Percentiles rank a stretch among this genome's conserved stretches.
phyloP scores from a whole-genome alignment of 2,113 vertebrate genomes.

The Phoenicopterus ruber region DNA sequence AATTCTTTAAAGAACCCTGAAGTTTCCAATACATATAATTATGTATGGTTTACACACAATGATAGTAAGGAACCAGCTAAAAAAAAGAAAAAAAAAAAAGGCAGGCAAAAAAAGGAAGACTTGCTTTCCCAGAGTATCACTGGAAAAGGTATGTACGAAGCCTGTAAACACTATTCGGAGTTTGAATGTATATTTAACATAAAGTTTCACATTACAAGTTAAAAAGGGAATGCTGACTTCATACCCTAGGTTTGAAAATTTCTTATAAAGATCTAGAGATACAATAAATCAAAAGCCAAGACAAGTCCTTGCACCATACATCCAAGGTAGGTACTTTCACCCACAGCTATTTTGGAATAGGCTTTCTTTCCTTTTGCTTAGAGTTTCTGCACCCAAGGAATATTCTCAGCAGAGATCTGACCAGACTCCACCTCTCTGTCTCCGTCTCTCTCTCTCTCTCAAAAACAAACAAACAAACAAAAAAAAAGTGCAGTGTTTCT shows the following conservation, averaged over 20 bases:
- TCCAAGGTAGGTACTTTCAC: background rate
- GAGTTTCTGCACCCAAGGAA: background rate
- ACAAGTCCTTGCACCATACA: background rate
- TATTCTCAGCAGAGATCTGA: background rate
- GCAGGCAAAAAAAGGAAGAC: background rate
- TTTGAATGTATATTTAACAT: background rate
- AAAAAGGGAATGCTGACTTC: background rate
- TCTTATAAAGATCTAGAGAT: background rate
- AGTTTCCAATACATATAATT: background rate
- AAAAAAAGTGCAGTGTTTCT: background rate
- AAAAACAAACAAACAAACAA: background rate
- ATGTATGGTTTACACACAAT: background rate
- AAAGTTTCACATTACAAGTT: background rate
- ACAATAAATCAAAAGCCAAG: background rate
- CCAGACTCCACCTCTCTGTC: background rate
- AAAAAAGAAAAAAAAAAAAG: background rate
- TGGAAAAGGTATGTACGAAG: background rate
- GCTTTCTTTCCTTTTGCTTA: background rate
- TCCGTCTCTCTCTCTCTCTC: no score
- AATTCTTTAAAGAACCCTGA: background rate
- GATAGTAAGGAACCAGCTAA: background rate
- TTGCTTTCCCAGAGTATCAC: background rate
- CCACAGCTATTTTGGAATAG: background rate
- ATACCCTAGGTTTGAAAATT: background rate
- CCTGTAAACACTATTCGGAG: background rate